Conservation (phyloP, 1,140 invertebrate species). For the Drosophila triauraria region DNA sequence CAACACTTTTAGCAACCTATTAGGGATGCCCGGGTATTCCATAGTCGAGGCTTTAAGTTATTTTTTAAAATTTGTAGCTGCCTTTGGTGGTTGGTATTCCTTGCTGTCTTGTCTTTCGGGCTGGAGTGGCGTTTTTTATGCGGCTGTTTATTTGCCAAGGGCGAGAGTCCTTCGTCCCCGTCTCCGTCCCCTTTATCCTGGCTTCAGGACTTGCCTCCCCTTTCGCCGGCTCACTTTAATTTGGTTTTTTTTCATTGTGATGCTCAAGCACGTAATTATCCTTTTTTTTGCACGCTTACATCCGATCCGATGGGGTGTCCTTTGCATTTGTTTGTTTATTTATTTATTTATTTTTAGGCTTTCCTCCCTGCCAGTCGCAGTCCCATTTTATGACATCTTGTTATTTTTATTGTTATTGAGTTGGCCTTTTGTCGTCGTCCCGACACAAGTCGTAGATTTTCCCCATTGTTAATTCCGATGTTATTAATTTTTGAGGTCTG, state of each 20-base stretch:
- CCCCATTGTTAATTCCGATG: constrained; percentile 51
- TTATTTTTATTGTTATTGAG: constrained; percentile 82
- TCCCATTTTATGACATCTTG: constrained; percentile 76
- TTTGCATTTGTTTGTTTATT: constrained; percentile 58
- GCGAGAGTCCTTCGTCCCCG: constrained; percentile 6
- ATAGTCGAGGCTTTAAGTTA: background rate
- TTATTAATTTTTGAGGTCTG: constrained; percentile 71
- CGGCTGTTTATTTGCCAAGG: constrained; percentile 60
- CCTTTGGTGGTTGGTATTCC: constrained; percentile 48
- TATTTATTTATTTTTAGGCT: constrained; percentile 29
- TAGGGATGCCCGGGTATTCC: background rate
- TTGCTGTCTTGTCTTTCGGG: constrained; percentile 30
- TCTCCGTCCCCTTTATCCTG: background rate
- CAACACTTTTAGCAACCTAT: background rate
- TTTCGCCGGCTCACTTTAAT: constrained; percentile 62
- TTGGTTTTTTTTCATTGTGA: constrained; percentile 47
- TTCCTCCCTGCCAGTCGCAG: constrained; percentile 24
- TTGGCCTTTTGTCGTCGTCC: constrained; percentile 63
- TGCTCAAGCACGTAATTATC: constrained; percentile 79
- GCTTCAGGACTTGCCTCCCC: background rate
- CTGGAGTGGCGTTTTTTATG: constrained; percentile 44
- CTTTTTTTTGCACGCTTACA: constrained; percentile 59
- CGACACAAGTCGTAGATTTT: constrained; percentile 45
- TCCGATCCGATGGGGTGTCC: constrained; percentile 6
- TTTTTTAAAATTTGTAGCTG: background rate